Evolutionary conservation across 1,140 invertebrate species (phyloP).

Genomic region (Lineus longissimus): DNA sequence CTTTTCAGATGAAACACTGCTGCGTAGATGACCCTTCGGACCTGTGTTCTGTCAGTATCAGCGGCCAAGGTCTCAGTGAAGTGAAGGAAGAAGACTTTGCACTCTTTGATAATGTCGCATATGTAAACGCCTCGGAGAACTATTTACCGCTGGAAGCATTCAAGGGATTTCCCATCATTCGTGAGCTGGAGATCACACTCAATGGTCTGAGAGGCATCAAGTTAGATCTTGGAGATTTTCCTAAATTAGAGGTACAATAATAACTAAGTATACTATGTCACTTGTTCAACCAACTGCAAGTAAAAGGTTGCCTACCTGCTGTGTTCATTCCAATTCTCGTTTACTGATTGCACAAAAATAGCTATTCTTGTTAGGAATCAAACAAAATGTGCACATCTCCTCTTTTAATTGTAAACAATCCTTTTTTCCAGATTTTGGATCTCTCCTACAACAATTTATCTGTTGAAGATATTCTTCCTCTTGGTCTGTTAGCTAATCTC

Average conservation of each 20-base stretch:
- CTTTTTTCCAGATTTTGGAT: conserved; percentile 49
- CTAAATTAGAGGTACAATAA: conserved; percentile 39
- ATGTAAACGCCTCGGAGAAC: conserved; percentile 53
- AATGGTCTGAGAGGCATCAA: conserved; percentile 45
- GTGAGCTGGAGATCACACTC: conserved; percentile 47
- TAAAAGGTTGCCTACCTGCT: no score
- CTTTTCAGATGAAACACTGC: conserved; percentile 48
- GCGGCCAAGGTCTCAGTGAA: conserved; percentile 39
- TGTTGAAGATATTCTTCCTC: conserved; percentile 41
- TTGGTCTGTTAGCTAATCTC: conserved; percentile 42
- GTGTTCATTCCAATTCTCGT: no score
- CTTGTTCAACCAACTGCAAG: no score
- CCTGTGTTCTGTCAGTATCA: conserved; percentile 48
- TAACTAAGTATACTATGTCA: no score
- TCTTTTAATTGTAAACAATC: no score
- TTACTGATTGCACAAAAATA: no score
- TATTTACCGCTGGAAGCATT: conserved; percentile 50
- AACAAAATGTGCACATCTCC: no score
- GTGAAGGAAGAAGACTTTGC: conserved; percentile 48
- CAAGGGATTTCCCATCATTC: conserved; percentile 41
- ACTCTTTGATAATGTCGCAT: conserved; percentile 52
- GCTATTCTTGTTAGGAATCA: no score
- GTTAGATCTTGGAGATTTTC: conserved; percentile 33
- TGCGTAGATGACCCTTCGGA: conserved; percentile 51
- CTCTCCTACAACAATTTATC: conserved; percentile 53